Base-by-base conservation (phyloP, 2,888 invertebrate genomes). In the Coelopa pilipes region DNA sequence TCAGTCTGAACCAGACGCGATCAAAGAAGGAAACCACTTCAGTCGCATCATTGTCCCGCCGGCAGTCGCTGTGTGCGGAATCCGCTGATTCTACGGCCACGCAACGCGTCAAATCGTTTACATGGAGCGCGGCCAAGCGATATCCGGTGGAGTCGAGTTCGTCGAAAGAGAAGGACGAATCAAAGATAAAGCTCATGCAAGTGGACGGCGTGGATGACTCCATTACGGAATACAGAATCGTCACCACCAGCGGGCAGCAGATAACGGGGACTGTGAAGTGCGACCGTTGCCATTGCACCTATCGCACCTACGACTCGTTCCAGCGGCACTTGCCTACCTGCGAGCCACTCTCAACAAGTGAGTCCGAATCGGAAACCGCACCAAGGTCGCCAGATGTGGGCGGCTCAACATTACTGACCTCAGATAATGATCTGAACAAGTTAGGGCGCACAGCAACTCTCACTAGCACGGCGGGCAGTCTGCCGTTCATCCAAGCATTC, bases 241-340 rank as follows among this genome's bases (percentile, higher is more conserved):
- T 81, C 47, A 77, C 84, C 82, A 78, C 87, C 83, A 76, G 89
- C 74, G 89, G 90, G 49, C 89, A 90, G 24, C 81, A 83, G 75
- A 88, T 90, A 15, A 86, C 87, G 74, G 81, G 85, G 0, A 90
- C 90, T 10, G 96, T 96, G 0, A 93, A 94, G 81, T 97, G 97
- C 86, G 92, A 93, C 79, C 91, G 94, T 77, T 97, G 97, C 83
- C 94, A 94, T 81, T 93, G 96, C 82, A 95, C 95, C 1, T 96
- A 95, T 82, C 90, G 95, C 81, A 95, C 94, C 67, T 92, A 92
- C 77, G 92, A 93, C 75, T 95, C 95, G 71, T 96, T 93, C 82
- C 93, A 94, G 81, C 89, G 94, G 62, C 96, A 96, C 84, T 88
- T 95, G 75, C 90, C 91, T 11, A 91, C 90, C 34, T 96, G 96